Base-by-base conservation (phyloP, 1,140 invertebrate genomes). In the Whitmania pigra region DNA sequence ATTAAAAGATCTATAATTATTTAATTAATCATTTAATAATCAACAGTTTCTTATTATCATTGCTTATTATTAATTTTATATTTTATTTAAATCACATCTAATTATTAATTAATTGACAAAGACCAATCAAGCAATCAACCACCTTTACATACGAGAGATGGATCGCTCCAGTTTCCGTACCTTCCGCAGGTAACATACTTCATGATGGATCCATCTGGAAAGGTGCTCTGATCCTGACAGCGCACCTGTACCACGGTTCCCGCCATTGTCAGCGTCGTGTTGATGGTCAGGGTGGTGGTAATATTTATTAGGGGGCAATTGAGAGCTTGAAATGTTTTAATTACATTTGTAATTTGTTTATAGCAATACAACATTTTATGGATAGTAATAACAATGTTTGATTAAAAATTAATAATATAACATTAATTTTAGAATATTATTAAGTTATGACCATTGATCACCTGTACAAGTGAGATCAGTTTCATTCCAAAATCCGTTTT, bases 401-500 rank as follows among this genome's bases (percentile, higher is more conserved):
- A n/a, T n/a, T n/a, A n/a, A n/a, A n/a, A n/a, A n/a, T n/a, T n/a
- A n/a, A n/a, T n/a, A n/a, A n/a, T n/a, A n/a, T n/a, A n/a, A n/a
- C n/a, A n/a, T n/a, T n/a, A n/a, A n/a, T n/a, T n/a, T n/a, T n/a
- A n/a, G n/a, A n/a, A n/a, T n/a, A n/a, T n/a, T n/a, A n/a, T n/a
- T n/a, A n/a, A n/a, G n/a, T n/a, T n/a, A n/a, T n/a, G 18, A 22
- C 20, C 11, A 63, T 13, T 13, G 7, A 63, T 17, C 57, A 63
- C 57, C 57, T 31, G 57, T n/a, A 13, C 57, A 63, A 1, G 22
- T 6, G 57, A 63, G 9, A 7, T 63, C 57, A 15, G 57, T 63
- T 63, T 63, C 57, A 63, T 63, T 63, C 57, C 57, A 63, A 11
- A 13, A 7, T 31, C 29, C 57, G 29, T 63, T 63, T 25, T 63